Base-by-base conservation (phyloP, 1,140 invertebrate genomes). In the Zaprionus camerounensis region DNA sequence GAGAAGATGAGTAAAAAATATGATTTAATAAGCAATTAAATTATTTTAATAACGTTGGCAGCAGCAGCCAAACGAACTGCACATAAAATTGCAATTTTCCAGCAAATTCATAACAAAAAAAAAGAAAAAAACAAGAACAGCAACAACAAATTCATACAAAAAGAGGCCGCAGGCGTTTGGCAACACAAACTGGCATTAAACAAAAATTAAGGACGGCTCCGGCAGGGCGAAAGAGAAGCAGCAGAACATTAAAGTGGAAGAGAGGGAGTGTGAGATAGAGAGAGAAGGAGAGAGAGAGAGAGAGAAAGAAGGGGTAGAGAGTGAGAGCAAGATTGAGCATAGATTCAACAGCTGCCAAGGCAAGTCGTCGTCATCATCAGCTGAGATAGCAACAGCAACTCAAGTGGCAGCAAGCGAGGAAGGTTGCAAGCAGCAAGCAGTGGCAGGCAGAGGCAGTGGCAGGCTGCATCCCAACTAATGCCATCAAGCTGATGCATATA, bases 21-120 rank as follows among this genome's bases (percentile, higher is more conserved):
- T 84, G 85, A 87, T 87, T 87, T 87, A 87, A 87, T 87, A 87
- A 87, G 84, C 85, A 87, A 87, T 87, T 87, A 90, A 88, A 87
- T 90, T 87, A 90, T 87, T 84, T 82, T 88, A 87, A 87, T 84
- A 90, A 77, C 80, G 64, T 34, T 44, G 56, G 41, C 72, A 66
- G 64, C 55, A 58, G 51, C 53, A 15, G 79, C 67, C 53, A 71
- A 79, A 82, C 74, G 83, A 88, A 87, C 80, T 87, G 81, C 81
- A 84, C 85, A 87, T 88, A 87, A 87, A 87, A 87, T 87, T 90
- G 84, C 84, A 87, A 87, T 87, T 87, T 87, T 88, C 81, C 84
- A 87, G 84, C 84, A 87, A 87, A 87, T 87, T 87, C 71, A 82
- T 86, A 83, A 78, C 28, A 78, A 51, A 58, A 51, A 51, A 12